These are phyloP conservation scores for Hartigia nigra DNA, from an alignment of 2,888 invertebrate species.

Conservation along the genomic window DNA sequence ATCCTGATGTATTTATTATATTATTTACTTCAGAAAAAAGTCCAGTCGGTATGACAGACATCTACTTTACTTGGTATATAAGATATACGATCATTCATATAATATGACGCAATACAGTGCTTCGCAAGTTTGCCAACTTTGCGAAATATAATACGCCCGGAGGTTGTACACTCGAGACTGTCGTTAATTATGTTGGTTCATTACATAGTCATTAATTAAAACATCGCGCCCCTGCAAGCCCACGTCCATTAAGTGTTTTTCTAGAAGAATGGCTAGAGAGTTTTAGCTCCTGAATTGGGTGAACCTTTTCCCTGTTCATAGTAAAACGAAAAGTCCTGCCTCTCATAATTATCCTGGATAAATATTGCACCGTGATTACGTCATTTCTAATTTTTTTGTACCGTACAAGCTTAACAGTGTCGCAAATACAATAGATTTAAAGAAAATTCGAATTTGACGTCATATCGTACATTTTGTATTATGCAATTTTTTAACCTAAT, in stretches of 20 bases:
- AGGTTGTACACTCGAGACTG: not conserved
- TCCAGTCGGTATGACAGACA: not conserved
- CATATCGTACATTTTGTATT: not conserved
- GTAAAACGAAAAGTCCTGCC: conserved; percentile 32
- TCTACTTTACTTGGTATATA: not conserved
- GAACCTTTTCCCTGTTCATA: conserved; percentile 32
- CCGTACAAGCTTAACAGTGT: not conserved
- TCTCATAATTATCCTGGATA: conserved; percentile 11
- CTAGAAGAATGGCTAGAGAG: conserved; percentile 8
- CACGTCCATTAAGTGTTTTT: conserved; percentile 28
- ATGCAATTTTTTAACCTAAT: not conserved
- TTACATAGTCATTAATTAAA: conserved; percentile 40
- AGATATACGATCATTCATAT: not conserved
- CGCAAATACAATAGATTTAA: not conserved
- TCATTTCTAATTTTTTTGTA: not conserved
- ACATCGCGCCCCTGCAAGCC: conserved; percentile 10
- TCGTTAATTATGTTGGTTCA: conserved; percentile 34
- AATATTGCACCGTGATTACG: conserved; percentile 20
- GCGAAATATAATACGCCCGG: not conserved
- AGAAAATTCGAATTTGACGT: not conserved
- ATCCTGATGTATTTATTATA: not conserved
- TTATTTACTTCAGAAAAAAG: not conserved
- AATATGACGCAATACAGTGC: not conserved
- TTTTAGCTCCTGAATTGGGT: not conserved
- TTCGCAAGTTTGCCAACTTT: not conserved